Evolutionary conservation across 1,140 invertebrate genomes (phyloP), one percentile per base, ranked within the genome.

Genomic region (Listronotus bonariensis): DNA sequence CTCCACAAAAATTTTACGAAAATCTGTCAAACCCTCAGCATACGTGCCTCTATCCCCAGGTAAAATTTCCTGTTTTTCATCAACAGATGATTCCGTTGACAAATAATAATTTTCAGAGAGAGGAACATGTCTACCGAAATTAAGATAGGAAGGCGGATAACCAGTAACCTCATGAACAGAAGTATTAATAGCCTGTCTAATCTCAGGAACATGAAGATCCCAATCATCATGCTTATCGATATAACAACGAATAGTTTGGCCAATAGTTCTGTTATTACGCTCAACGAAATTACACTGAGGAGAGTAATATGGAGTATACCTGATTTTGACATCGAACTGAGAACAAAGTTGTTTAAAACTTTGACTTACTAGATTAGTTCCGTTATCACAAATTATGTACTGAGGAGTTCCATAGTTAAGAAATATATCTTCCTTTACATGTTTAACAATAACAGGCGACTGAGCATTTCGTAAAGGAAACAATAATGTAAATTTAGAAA

Each of bases 371-470:
- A 72, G 61, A n/a, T 70, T 48, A 2, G 68, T 61, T 0, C 71
- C 75, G 32, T 75, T 75, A 34, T 73, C 72, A 1, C 54, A 53
- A 10, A 68, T 55, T 6, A 68, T 18, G 46, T 51, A 48, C 31
- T 67, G 63, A 9, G 68, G 64, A 31, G 63, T 46, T 7, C 68
- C 70, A 41, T 57, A 67, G 11, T 41, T 49, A 1, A 71, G 41
- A 56, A 71, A 71, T 6, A 71, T 58, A 5, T 67, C 31, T 31
- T 67, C n/a, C 56, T 64, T 69, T 64, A 70, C 1, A 41, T 56
- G 57, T 12, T 56, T 26, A n/a, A 56, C 38, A 34, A 70, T 60
- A 55, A 8, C 36, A 8, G 36, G 31, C 31, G 65, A 38, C 2
- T 36, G 58, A n/a, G 58, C 58, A 32, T 58, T 42, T 14, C 61